phyloP scores from a whole-genome alignment of 2,113 vertebrate genomes.

The Coregonus clupeaformis region DNA sequence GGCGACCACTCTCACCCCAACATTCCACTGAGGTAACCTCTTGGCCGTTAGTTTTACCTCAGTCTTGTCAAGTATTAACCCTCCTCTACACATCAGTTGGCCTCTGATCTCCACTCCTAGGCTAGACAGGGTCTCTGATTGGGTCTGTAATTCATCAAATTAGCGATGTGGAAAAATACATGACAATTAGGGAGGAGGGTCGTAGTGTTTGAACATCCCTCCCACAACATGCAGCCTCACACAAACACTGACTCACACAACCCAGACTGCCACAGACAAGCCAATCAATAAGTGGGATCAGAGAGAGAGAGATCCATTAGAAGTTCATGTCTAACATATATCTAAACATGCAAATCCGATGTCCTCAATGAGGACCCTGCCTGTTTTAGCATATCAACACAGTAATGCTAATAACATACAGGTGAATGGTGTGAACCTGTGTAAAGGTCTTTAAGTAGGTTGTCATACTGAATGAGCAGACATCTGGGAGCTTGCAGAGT shows the following conservation, averaged over 20 bases:
- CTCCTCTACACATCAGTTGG: not conserved
- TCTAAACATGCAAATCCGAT: no score
- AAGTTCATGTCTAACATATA: no score
- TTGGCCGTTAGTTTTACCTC: not conserved
- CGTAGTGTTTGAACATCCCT: not conserved
- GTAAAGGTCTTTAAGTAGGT: no score
- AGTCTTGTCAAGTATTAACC: no score
- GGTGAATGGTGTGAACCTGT: no score
- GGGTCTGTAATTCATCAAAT: constrained; percentile 49
- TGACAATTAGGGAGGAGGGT: constrained; percentile 32
- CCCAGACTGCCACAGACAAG: not conserved
- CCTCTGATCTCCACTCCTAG: not conserved
- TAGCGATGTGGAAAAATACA: constrained; percentile 7
- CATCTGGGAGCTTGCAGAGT: no score
- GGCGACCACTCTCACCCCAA: constrained; percentile 37
- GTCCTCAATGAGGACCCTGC: no score
- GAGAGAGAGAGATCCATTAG: no score
- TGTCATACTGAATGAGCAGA: not conserved
- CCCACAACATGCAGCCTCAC: not conserved
- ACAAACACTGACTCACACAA: constrained; percentile 1
- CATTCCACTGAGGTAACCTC: not conserved
- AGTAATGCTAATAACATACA: no score
- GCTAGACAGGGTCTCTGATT: constrained; percentile 34
- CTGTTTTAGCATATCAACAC: no score
- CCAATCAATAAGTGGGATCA: no score